Evolutionary conservation across 2,797 vertebrate species (phyloP).

Genomic region (Falco columbarius): DNA sequence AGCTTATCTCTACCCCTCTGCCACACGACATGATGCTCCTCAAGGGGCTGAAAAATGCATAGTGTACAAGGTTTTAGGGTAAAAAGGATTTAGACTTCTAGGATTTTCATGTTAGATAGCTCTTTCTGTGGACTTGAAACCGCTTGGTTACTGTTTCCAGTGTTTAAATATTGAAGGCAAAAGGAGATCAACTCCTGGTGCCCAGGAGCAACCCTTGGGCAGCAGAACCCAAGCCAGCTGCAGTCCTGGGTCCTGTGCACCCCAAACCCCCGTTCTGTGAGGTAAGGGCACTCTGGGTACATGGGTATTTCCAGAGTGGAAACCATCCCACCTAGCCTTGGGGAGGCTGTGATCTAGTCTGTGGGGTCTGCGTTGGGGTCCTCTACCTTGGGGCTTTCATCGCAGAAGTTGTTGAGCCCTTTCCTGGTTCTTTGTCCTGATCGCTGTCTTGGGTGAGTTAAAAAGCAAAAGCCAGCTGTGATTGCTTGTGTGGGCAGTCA

Average conservation of each 20-base stretch:
- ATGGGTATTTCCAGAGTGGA: neutral
- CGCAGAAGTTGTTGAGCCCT: neutral
- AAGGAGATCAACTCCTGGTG: neutral
- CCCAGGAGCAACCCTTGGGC: neutral
- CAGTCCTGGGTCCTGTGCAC: rapidly evolving
- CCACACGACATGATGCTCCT: neutral
- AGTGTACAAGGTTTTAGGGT: neutral
- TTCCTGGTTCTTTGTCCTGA: neutral
- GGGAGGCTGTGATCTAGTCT: neutral
- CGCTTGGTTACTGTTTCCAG: neutral
- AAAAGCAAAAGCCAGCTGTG: neutral
- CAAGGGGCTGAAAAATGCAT: neutral
- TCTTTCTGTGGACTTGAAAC: neutral
- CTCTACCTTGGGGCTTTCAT: neutral
- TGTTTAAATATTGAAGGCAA: neutral
- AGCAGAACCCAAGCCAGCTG: neutral
- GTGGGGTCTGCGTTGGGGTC: neutral
- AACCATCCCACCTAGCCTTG: neutral
- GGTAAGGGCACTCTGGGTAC: rapidly evolving
- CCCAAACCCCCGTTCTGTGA: neutral
- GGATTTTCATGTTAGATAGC: neutral
- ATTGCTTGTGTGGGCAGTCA: neutral
- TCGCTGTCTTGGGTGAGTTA: neutral
- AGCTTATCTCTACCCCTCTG: neutral
- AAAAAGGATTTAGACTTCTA: neutral